Evolutionary conservation across 1,140 invertebrate genomes (phyloP).

Genomic region (Maconellicoccus hirsutus): DNA sequence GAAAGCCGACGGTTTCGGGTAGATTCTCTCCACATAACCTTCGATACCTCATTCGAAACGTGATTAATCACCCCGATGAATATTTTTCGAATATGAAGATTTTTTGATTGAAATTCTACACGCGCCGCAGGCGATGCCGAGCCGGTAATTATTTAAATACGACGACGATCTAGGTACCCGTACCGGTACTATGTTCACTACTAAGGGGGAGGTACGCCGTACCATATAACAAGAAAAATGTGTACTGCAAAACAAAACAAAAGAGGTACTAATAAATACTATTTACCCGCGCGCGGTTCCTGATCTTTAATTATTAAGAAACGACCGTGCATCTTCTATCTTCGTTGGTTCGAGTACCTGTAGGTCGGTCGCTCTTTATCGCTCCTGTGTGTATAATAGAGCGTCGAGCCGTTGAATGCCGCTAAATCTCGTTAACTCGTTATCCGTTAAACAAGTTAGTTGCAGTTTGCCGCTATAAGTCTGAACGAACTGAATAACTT

Average conservation of each 20-base stretch:
- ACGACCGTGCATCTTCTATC: not conserved
- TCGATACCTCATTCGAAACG: not conserved
- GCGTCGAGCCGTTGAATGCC: not conserved
- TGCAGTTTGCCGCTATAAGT: conserved; percentile 5
- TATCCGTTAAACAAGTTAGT: conserved; percentile 21
- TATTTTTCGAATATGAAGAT: not conserved
- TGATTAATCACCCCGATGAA: no score
- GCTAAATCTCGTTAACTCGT: conserved; percentile 21
- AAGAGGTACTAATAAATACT: conserved; percentile 21
- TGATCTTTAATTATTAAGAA: conserved; percentile 18
- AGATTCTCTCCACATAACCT: not conserved
- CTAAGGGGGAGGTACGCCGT: no score
- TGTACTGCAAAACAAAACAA: conserved; percentile 16
- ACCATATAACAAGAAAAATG: not conserved
- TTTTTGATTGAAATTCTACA: not conserved
- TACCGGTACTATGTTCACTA: no score
- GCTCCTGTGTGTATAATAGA: not conserved
- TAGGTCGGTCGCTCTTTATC: not conserved
- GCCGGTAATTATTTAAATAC: not conserved
- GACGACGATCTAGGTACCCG: not conserved
- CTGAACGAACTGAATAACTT: conserved; percentile 14
- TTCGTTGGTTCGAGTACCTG: not conserved
- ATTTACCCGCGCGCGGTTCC: conserved; percentile 13
- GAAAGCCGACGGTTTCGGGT: no score
- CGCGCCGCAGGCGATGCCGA: not conserved